Percentiles rank a stretch among this genome's conserved stretches.
phyloP scores from a whole-genome alignment of 2,113 vertebrate genomes.

The Heptranchias perlo region DNA sequence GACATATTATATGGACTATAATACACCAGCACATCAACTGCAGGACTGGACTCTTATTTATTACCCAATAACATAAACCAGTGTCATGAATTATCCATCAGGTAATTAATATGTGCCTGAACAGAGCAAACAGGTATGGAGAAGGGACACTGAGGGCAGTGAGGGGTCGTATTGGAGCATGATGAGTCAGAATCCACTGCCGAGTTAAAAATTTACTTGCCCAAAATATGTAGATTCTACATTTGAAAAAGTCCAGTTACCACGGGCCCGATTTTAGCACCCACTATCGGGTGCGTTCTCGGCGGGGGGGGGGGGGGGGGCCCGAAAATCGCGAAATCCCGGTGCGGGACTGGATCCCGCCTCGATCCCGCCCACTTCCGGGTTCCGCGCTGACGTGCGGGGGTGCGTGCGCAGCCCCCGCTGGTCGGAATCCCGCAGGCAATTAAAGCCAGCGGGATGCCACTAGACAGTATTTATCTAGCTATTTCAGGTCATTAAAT shows the following conservation, averaged over 20 bases:
- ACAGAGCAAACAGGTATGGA: background rate
- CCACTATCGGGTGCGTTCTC: no score
- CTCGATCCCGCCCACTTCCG: no score
- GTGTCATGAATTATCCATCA: background rate
- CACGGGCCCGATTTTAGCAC: no score
- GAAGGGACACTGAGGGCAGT: background rate
- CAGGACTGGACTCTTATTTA: background rate
- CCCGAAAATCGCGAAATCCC: no score
- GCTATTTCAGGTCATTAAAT: no score
- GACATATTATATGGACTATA: background rate
- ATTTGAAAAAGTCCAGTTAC: slow-evolving; percentile 2
- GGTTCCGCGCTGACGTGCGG: no score
- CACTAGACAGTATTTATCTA: no score
- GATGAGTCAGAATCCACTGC: background rate
- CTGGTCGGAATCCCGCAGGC: no score
- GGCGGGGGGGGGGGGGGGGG: no score
- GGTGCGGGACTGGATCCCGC: no score
- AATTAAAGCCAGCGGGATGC: no score
- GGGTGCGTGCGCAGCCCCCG: no score
- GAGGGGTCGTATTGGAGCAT: background rate
- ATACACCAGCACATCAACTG: background rate
- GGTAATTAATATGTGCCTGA: background rate
- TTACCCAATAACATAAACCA: background rate
- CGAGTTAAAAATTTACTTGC: background rate
- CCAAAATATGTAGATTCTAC: background rate